Percentiles rank a stretch among this genome's conserved stretches.
These are phyloP conservation scores for Calephelis perditalis DNA, from an alignment of 2,888 invertebrate genomes.

Conservation along the genomic window DNA sequence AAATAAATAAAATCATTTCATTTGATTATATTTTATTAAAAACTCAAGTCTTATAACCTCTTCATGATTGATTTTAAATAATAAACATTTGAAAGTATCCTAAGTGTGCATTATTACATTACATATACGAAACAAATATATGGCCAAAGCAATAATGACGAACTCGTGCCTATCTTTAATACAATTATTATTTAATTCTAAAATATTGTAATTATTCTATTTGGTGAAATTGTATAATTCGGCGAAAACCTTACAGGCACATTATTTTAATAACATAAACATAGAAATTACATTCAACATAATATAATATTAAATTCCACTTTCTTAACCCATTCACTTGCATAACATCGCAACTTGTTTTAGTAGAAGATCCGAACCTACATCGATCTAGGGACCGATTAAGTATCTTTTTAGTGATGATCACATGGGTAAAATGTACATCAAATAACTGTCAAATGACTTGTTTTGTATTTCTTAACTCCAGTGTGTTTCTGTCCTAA, in stretches of 20 bases:
- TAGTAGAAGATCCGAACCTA: too few species aligned
- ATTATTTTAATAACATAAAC: not conserved
- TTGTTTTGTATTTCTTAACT: too few species aligned
- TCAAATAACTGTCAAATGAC: too few species aligned
- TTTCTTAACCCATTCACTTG: not conserved
- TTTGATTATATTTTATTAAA: constrained; percentile 51
- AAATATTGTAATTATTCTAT: constrained; percentile 2
- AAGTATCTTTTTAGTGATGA: too few species aligned
- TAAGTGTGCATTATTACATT: constrained; percentile 24
- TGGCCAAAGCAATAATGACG: constrained; percentile 13
- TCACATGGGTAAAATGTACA: too few species aligned
- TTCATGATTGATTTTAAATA: constrained; percentile 37
- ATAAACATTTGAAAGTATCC: constrained; percentile 37
- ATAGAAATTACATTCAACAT: not conserved
- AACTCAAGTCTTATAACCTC: constrained; percentile 60
- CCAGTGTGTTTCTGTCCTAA: too few species aligned
- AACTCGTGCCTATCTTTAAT: constrained; percentile 1
- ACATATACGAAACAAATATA: constrained; percentile 9
- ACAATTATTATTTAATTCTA: not conserved
- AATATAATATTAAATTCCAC: not conserved
- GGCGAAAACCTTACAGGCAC: not conserved
- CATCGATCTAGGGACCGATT: too few species aligned
- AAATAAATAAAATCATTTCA: not conserved
- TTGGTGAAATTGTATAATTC: constrained; percentile 1
- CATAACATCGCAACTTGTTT: not conserved